phyloP scores from a whole-genome alignment of 2,888 invertebrate genomes.

The Chloroclysta siterata region DNA sequence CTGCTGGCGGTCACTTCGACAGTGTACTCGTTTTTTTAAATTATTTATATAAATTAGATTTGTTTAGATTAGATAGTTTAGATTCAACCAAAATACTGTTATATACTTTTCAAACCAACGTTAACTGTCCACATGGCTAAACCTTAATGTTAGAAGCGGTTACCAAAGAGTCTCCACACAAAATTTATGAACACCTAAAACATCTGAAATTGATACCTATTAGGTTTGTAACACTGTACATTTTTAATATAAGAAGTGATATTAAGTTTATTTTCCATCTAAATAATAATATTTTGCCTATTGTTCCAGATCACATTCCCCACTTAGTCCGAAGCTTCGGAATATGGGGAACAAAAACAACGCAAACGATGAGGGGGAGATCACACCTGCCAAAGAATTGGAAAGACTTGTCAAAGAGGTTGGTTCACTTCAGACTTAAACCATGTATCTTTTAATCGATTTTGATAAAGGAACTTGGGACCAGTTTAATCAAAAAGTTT shows the following conservation, averaged over 20 bases:
- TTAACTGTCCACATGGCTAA: slow-evolving; percentile 15
- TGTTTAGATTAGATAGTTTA: too few species aligned
- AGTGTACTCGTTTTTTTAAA: slow-evolving; percentile 3
- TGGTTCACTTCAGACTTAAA: slow-evolving; percentile 30
- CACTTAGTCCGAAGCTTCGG: slow-evolving; percentile 86
- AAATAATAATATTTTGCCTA: neutral
- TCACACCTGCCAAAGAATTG: slow-evolving; percentile 88
- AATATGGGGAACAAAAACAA: slow-evolving; percentile 78
- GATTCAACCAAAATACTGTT: neutral
- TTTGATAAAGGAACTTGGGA: neutral
- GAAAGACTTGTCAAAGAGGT: slow-evolving; percentile 90
- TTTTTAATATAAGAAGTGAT: too few species aligned
- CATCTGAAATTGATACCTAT: slow-evolving; percentile 24
- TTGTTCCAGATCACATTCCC: slow-evolving; percentile 85
- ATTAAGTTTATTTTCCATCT: neutral
- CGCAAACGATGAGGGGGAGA: slow-evolving; percentile 85
- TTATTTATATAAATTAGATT: neutral
- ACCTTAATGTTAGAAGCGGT: slow-evolving; percentile 3
- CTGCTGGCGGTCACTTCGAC: slow-evolving; percentile 7
- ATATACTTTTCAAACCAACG: neutral
- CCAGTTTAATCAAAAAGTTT: neutral
- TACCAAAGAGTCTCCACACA: slow-evolving; percentile 18
- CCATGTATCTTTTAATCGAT: neutral
- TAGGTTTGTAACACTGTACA: slow-evolving; percentile 20
- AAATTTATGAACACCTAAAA: slow-evolving; percentile 26